Evolutionary conservation across 2,888 invertebrate genomes (phyloP).

Genomic region (Belgica antarctica): DNA sequence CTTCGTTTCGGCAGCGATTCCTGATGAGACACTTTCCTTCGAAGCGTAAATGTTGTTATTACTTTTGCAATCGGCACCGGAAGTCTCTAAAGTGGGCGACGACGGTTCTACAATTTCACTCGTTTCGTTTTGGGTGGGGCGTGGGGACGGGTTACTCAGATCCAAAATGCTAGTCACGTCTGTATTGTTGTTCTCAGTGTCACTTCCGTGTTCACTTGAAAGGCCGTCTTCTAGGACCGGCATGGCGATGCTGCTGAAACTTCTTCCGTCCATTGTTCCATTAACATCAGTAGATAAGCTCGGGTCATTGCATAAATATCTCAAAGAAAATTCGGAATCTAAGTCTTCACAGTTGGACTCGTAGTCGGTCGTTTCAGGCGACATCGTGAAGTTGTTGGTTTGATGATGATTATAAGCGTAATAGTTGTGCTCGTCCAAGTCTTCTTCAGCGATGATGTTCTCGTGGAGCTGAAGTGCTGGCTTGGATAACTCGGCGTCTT

Average conservation of each 20-base stretch:
- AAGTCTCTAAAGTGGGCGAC: too few species aligned
- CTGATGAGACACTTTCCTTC: constrained; percentile 29
- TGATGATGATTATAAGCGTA: constrained; percentile 48
- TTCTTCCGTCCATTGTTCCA: constrained; percentile 61
- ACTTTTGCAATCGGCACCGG: constrained; percentile 46
- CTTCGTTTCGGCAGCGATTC: constrained; percentile 31
- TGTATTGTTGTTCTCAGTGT: constrained; percentile 84
- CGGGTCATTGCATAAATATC: constrained; percentile 66
- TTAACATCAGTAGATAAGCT: constrained; percentile 55
- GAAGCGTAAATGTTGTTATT: constrained; percentile 26
- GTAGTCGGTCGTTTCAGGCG: constrained; percentile 91
- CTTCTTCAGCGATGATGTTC: constrained; percentile 49
- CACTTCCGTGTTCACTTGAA: constrained; percentile 90
- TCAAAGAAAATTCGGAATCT: constrained; percentile 75
- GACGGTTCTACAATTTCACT: neutral
- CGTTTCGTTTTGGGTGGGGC: neutral
- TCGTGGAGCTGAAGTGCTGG: constrained; percentile 46
- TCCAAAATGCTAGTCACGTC: constrained; percentile 52
- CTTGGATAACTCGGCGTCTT: constrained; percentile 48
- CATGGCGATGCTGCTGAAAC: constrained; percentile 61
- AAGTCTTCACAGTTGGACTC: constrained; percentile 84
- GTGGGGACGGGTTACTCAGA: constrained; percentile 13
- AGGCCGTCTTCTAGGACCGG: constrained; percentile 91
- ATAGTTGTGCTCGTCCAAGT: constrained; percentile 28
- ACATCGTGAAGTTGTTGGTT: constrained; percentile 85